Evolutionary conservation across 2,888 invertebrate genomes (phyloP).

Genomic region (Mayetiola destructor): DNA sequence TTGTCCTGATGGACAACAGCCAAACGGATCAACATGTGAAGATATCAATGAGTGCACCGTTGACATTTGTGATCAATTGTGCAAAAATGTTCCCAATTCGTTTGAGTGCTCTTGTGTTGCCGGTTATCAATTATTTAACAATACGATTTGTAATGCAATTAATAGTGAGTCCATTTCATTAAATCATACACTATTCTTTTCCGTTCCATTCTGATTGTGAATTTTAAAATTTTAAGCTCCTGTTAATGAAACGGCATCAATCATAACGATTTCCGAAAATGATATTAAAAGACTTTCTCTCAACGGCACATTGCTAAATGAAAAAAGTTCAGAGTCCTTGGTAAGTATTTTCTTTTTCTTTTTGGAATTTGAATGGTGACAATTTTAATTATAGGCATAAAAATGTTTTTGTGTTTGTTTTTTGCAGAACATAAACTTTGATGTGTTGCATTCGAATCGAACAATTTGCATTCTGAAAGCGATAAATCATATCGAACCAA

Average conservation of each 20-base stretch:
- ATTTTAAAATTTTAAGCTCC: conserved; percentile 42
- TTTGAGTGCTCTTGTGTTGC: conserved; percentile 57
- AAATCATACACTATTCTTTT: not conserved
- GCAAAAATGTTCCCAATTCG: conserved; percentile 50
- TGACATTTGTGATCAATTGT: conserved; percentile 58
- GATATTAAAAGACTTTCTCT: conserved; percentile 48
- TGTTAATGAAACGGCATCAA: conserved; percentile 42
- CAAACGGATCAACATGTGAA: conserved; percentile 46
- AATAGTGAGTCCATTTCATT: conserved; percentile 43
- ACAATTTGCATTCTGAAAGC: conserved; percentile 60
- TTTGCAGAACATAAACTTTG: too few species aligned
- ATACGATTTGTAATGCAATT: conserved; percentile 45
- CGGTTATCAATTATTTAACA: conserved; percentile 49
- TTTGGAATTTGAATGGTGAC: not conserved
- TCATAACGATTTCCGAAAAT: conserved; percentile 52
- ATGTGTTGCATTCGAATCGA: conserved; percentile 51
- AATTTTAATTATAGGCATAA: too few species aligned
- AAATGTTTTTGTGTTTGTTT: too few species aligned
- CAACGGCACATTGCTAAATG: conserved; percentile 37
- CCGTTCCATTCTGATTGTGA: not conserved
- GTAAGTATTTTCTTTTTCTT: not conserved
- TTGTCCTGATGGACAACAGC: conserved; percentile 50
- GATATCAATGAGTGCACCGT: conserved; percentile 67
- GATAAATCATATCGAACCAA: conserved; percentile 36
- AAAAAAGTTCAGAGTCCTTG: not conserved